phyloP scores from a whole-genome alignment of 2,797 vertebrate species.

The Cirrhinus molitorella region DNA sequence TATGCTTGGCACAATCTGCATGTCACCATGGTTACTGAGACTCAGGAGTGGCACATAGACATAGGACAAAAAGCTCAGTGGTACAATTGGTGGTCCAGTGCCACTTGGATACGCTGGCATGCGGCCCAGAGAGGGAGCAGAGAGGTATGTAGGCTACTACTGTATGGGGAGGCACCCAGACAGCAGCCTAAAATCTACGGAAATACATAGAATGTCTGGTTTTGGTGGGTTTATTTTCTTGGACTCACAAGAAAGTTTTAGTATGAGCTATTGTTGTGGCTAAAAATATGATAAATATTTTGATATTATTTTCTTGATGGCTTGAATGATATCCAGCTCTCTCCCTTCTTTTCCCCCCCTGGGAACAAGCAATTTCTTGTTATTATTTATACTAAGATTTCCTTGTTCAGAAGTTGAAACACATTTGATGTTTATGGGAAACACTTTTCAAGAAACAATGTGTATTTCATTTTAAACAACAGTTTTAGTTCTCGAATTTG shows the following conservation, averaged over 20 bases:
- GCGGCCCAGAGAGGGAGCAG: constrained; percentile 63
- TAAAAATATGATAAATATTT: constrained; percentile 25
- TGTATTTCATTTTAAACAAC: neutral
- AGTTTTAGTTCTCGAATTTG: neutral
- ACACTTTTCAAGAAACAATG: neutral
- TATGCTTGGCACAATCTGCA: constrained; percentile 76
- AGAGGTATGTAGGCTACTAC: constrained; percentile 69
- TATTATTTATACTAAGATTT: constrained; percentile 16
- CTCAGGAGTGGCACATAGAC: constrained; percentile 80
- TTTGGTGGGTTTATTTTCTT: constrained; percentile 37
- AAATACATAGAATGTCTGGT: neutral
- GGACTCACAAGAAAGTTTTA: neutral
- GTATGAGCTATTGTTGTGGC: neutral
- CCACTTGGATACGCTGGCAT: constrained; percentile 53
- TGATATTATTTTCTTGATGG: neutral
- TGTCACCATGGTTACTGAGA: constrained; percentile 85
- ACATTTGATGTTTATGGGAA: neutral
- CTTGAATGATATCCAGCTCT: neutral
- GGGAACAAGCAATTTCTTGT: neutral
- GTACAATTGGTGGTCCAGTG: constrained; percentile 55
- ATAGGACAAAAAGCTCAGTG: constrained; percentile 61
- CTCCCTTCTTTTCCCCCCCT: neutral
- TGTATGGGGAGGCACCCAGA: constrained; percentile 14
- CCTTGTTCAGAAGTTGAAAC: neutral
- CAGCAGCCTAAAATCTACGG: constrained; percentile 23